phyloP scores from a whole-genome alignment of 2,888 invertebrate species.

The Phytoseiulus persimilis region DNA sequence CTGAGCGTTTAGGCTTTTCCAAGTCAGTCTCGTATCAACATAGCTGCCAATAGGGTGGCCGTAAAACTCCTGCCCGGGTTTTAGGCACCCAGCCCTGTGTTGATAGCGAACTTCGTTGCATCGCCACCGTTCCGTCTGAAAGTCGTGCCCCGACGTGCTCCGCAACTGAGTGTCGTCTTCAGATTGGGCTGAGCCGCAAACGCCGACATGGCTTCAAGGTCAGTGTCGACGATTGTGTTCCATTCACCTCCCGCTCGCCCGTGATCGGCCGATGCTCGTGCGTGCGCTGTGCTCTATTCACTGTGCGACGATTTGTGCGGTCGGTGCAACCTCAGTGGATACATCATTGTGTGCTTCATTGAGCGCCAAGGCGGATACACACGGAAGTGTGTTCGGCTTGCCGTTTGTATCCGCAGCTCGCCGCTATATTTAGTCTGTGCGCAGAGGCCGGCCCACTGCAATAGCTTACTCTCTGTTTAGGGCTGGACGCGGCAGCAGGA shows the following conservation, averaged over 20 bases:
- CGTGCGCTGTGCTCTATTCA: not conserved
- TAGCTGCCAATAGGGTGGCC: constrained; percentile 33
- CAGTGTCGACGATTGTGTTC: not conserved
- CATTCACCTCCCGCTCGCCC: not conserved
- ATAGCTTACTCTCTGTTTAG: not conserved
- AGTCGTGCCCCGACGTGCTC: not conserved
- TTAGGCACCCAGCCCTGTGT: constrained; percentile 38
- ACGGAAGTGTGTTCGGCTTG: not conserved
- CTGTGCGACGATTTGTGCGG: not conserved
- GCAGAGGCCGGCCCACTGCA: not conserved
- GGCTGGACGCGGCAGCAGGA: not conserved
- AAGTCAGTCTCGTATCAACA: constrained; percentile 37
- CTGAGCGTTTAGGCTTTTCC: constrained; percentile 1
- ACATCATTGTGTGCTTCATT: not conserved
- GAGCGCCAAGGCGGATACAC: not conserved
- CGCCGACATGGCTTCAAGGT: constrained; percentile 38
- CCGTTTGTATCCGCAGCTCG: not conserved
- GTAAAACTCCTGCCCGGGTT: constrained; percentile 24
- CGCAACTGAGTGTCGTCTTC: constrained; percentile 20
- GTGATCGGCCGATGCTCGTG: not conserved
- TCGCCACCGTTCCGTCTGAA: constrained; percentile 10
- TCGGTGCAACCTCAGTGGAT: not conserved
- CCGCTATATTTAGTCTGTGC: not conserved
- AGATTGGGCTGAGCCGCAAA: constrained; percentile 22
- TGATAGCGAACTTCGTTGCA: constrained; percentile 16